Conservation (phyloP, 2,888 invertebrate species). For the Pachliopta kotzebuea region DNA sequence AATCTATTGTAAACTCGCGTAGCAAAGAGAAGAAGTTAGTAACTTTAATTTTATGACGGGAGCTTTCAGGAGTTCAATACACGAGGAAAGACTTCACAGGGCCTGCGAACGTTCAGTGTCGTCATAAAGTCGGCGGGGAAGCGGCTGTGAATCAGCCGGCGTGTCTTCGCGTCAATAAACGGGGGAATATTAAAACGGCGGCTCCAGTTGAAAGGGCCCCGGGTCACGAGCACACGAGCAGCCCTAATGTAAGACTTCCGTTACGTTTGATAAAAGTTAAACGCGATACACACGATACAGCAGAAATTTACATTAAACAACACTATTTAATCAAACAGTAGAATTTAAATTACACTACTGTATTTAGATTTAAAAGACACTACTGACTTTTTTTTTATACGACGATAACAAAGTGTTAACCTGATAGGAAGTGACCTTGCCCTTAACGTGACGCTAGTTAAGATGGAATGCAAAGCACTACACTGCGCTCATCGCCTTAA, state of each 20-base stretch:
- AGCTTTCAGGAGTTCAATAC: neutral
- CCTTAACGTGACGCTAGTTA: too few relatives aligned
- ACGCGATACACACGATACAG: neutral
- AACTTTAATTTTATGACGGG: neutral
- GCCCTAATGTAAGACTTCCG: conserved; percentile 8
- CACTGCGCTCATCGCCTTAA: too few relatives aligned
- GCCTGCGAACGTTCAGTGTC: conserved; percentile 17
- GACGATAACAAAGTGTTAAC: too few relatives aligned
- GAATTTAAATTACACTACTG: neutral
- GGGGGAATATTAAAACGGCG: conserved; percentile 27
- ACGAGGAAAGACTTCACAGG: neutral
- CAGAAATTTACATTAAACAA: neutral
- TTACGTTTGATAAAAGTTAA: conserved; percentile 6
- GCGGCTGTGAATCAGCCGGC: conserved; percentile 24
- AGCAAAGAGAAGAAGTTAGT: too few relatives aligned
- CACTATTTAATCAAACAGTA: neutral
- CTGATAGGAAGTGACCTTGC: too few relatives aligned
- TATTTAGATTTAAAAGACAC: too few relatives aligned
- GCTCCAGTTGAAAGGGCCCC: conserved; percentile 15
- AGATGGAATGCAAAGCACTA: too few relatives aligned
- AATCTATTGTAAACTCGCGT: too few relatives aligned
- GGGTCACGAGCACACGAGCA: conserved; percentile 14
- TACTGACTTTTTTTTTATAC: too few relatives aligned
- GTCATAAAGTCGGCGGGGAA: conserved; percentile 27
- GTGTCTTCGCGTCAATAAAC: conserved; percentile 29